Base-by-base conservation (phyloP, 2,797 vertebrate genomes). In the Microhierax caerulescens region DNA sequence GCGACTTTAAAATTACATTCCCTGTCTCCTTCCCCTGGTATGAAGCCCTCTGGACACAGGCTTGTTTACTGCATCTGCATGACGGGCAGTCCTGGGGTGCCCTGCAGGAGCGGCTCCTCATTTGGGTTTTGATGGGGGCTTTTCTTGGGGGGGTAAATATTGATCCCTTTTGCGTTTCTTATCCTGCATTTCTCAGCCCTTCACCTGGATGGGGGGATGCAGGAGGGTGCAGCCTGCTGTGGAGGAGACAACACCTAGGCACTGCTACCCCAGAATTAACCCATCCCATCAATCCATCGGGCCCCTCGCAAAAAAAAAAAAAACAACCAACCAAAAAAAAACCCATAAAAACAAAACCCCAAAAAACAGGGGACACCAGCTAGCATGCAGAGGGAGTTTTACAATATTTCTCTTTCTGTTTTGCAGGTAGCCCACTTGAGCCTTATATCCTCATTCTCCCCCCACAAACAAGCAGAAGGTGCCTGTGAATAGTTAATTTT, bases 401-500 rank as follows among this genome's bases (percentile, higher is more conserved):
- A 7, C 30, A 34, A 1, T 19, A 34, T 61, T 67, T 50, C 48
- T 64, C 28, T 28, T 47, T 11, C 48, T 64, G 16, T 17, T 1
- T 4, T 16, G 11, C 77, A 68, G 67, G 56, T 15, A 24, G 24
- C 28, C 47, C 1, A 4, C 50, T 32, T 2, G 1, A 69, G 73
- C 51, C 65, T 28, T 37, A 23, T 37, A 20, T 41, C 39, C 77
- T 81, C 74, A 10, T 93, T 14, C 74, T 90, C 65, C 80, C 85
- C 85, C 30, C 60, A 43, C 7, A 79, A 95, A 88, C 79, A 47
- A 88, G 88, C 11, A 25, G 93, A 95, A 97, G 77, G 80, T n/a
- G 36, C 39, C 77, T 36, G 74, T 94, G 93, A 97, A 97, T 73
- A 95, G 98, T 97, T 97, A 90, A 96, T 95, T 96, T 91, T 95